These are phyloP conservation scores for Aegypius monachus DNA, from an alignment of 2,113 vertebrate genomes.

Conservation along the genomic window DNA sequence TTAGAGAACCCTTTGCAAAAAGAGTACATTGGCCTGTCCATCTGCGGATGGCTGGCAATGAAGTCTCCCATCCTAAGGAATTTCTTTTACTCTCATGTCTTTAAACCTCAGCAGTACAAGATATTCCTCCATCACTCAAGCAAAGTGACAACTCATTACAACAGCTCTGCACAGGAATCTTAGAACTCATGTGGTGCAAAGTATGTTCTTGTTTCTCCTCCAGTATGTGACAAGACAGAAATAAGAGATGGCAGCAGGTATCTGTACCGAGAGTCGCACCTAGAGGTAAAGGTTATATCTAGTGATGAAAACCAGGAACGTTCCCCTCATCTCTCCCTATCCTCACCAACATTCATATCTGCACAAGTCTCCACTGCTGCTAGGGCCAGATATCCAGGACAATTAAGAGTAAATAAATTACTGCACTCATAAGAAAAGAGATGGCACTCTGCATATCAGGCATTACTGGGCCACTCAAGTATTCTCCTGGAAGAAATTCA, in stretches of 20 bases:
- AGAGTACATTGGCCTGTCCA: not conserved
- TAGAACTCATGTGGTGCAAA: not conserved
- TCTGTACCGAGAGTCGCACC: not conserved
- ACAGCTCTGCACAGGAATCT: not conserved
- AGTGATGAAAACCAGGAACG: not conserved
- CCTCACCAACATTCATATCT: not conserved
- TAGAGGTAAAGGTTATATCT: not conserved
- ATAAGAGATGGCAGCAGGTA: not conserved
- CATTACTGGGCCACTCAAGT: not conserved
- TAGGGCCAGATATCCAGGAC: not conserved
- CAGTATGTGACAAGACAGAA: not conserved
- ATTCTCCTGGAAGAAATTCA: not conserved
- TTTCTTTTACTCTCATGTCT: not conserved
- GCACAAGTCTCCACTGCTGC: not conserved
- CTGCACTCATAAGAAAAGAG: not conserved
- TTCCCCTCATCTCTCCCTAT: not conserved
- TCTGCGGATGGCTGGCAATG: not conserved
- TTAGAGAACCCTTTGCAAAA: not conserved
- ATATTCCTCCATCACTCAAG: not conserved
- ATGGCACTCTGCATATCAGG: not conserved
- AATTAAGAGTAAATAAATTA: not conserved
- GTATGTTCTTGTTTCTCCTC: not conserved
- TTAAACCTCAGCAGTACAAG: not conserved
- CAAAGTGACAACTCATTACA: not conserved
- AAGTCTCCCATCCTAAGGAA: not conserved